Evolutionary conservation across 2,888 invertebrate species (phyloP), one percentile per base, ranked within the genome.

Genomic region (Hirtodrosophila confusa): DNA sequence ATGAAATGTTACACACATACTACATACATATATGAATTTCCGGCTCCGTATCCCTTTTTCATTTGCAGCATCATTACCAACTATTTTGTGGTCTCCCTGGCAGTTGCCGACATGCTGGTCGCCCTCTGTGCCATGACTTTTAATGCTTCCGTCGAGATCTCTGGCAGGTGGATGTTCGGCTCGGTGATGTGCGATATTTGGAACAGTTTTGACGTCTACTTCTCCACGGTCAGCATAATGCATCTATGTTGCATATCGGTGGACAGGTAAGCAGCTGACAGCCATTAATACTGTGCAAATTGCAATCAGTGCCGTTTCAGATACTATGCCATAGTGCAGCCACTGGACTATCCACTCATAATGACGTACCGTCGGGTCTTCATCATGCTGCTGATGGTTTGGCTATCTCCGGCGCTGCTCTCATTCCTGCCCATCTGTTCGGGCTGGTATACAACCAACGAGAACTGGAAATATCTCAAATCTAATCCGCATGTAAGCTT

Each of bases 231-330:
- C 5, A 97, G 97, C 69, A 97, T 98, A 67, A 93, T 98, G 48
- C 98, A 98, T 91, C 93, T 98, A 53, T 98, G 98, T 90, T 98
- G 98, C 92, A 98, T 98, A 90, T 96, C 96, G 78, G 97, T 98
- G 56, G 98, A 98, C 90, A 90, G 91, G 91, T 92, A 76, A 88
- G 83, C 8, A 3, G 1, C 4, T 31, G 10, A 10, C 2, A 33
- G n/a, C 17, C 9, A n/a, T 4, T 10, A 7, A 2, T 17, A 6
- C 4, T 0, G 12, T 31, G 4, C 5, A 10, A 3, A 7, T 29
- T 11, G 0, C 8, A 3, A 1, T 4, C 3, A 0, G 7, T 9
- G 3, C 0, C 35, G 24, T 71, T 64, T 69, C 72, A 94, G 98
- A 75, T 97, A 96, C 90, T 97, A 96, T 90, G 97, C 97, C 51